These are phyloP conservation scores for Graptemys geographica DNA, from an alignment of 2,797 vertebrate species.

Conservation along the genomic window DNA sequence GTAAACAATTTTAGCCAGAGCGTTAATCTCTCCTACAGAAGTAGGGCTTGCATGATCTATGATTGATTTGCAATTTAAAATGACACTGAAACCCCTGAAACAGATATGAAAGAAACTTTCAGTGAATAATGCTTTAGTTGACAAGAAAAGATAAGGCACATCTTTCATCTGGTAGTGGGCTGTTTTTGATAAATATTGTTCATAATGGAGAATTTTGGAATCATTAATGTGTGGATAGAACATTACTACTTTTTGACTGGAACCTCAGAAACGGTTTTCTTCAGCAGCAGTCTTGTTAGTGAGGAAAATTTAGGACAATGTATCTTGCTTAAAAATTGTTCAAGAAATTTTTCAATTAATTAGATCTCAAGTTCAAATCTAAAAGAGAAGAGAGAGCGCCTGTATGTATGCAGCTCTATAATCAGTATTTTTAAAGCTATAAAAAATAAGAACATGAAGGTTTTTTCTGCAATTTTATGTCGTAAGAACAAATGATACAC, in stretches of 20 bases:
- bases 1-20: constrained; percentile 91
- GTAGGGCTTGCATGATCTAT: constrained; percentile 88
- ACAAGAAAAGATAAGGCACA: constrained; percentile 95
- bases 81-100: constrained; percentile 92
- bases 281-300: constrained; percentile 58
- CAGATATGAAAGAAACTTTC: constrained; percentile 92
- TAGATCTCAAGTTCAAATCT: constrained; percentile 21
- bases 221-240: constrained; percentile 90
- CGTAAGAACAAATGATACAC: neutral
- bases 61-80: constrained; percentile 99
- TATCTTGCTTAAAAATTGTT: constrained; percentile 44
- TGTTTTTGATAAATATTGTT: constrained; percentile 93
- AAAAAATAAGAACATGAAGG: neutral
- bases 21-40: constrained; percentile 90
- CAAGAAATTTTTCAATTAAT: constrained; percentile 30
- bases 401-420: neutral
- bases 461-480: neutral
- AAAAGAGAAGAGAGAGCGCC: neutral
- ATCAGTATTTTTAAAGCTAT: neutral
- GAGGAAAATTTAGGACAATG: constrained; percentile 30
- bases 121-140: constrained; percentile 93
- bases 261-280: constrained; percentile 75
- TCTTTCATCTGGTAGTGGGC: constrained; percentile 91
- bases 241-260: constrained; percentile 85
- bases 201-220: constrained; percentile 91